Base-by-base conservation (phyloP, 2,797 vertebrate species). In the Phoebastria nigripes region DNA sequence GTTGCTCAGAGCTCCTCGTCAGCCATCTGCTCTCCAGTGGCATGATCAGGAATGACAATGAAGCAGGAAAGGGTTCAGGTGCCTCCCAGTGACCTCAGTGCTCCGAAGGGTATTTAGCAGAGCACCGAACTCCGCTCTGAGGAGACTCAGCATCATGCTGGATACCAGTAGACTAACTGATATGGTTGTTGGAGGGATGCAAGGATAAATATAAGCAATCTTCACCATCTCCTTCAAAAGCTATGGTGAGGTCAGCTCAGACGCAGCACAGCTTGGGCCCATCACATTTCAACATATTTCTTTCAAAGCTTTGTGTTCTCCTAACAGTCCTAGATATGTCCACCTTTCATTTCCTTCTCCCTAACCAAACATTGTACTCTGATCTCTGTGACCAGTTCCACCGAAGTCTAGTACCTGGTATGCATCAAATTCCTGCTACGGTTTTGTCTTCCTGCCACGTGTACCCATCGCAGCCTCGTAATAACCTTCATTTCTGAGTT, bases 401-500 rank as follows among this genome's bases (percentile, higher is more conserved):
- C 41, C 37, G 8, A 42, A 84, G 42, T 42, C 21, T 33, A 54
- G 33, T 9, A 52, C 19, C 55, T 41, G 28, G 4, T 20, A 54
- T 2, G 11, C 54, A 44, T 10, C 12, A 82, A 81, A 42, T 31
- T 83, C 55, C 59, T 83, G 15, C 11, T 16, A 44, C 2, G 2
- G 22, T 37, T 90, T 63, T 58, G 66, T 42, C 72, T 84, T 72
- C 44, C 35, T 52, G 39, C 39, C 62, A 72, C 0, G 0, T 0
- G 0, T 28, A 82, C 19, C 37, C 29, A 85, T 1, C 3, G 1
- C 46, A 92, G 55, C 49, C 37, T 49, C 0, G 0, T 41, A 76
- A 42, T 13, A 82, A 54, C 12, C 15, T 51, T 58, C 0, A 2
- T 24, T 90, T 93, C 42, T 73, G 49, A 62, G 51, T 55, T n/a